phyloP scores from a whole-genome alignment of 2,888 invertebrate genomes.

The Euplexia lucipara region DNA sequence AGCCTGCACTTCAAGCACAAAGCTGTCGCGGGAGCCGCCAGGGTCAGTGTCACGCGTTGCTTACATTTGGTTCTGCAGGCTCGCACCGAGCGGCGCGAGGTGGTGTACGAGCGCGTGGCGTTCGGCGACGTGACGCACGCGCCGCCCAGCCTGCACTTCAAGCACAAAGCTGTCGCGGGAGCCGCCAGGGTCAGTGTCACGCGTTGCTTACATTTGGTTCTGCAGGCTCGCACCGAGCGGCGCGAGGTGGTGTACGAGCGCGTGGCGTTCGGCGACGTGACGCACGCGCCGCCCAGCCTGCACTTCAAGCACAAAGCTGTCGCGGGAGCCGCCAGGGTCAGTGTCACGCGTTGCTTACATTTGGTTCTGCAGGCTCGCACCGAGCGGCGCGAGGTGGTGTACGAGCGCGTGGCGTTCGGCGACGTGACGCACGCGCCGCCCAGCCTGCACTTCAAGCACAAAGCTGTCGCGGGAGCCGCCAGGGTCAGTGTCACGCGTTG shows the following conservation, averaged over 20 bases:
- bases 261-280: conserved; percentile 94
- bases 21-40: conserved; percentile 37
- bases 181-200: conserved; percentile 50
- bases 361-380: conserved; percentile 50
- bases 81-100: conserved; percentile 77
- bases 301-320: conserved; percentile 55
- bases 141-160: conserved; percentile 91
- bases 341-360: conserved; percentile 18
- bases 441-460: conserved; percentile 77
- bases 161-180: conserved; percentile 52
- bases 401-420: conserved; percentile 94
- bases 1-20: conserved; percentile 78
- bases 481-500: conserved; percentile 45
- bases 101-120: conserved; percentile 92
- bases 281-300: conserved; percentile 93
- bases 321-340: conserved; percentile 47
- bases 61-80: conserved; percentile 40
- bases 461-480: conserved; percentile 41
- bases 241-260: conserved; percentile 91
- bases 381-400: conserved; percentile 84
- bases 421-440: conserved; percentile 95
- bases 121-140: conserved; percentile 95
- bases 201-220: background rate
- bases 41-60: conserved; percentile 45
- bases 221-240: conserved; percentile 60